phyloP scores from a whole-genome alignment of 2,797 vertebrate genomes.

The Ctenosaura bakeri region DNA sequence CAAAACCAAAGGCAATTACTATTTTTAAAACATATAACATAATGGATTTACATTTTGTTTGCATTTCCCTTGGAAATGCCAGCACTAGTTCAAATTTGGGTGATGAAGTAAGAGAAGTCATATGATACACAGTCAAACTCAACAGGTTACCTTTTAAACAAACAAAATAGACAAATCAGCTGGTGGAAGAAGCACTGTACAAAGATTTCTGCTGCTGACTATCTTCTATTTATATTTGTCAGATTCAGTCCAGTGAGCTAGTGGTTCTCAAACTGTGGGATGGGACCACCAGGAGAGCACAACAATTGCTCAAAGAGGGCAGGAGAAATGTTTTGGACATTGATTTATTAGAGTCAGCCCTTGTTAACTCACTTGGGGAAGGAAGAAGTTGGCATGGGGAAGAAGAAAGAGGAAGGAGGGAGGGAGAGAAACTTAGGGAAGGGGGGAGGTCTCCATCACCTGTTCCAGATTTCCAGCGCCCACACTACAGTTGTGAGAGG shows the following conservation, averaged over 20 bases:
- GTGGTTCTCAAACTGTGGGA: too few species aligned
- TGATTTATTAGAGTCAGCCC: too few species aligned
- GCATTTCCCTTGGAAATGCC: not conserved
- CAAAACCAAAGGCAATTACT: conserved; percentile 62
- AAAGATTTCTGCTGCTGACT: conserved; percentile 13
- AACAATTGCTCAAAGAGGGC: too few species aligned
- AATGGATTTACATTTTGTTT: not conserved
- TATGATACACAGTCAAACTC: not conserved
- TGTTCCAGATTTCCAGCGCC: too few species aligned
- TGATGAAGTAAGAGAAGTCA: not conserved
- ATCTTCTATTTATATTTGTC: not conserved
- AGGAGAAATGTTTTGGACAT: too few species aligned
- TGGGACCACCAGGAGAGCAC: too few species aligned
- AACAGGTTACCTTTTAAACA: accelerated
- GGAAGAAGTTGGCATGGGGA: too few species aligned
- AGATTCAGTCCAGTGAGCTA: not conserved
- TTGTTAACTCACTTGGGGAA: too few species aligned
- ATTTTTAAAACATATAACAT: conserved; percentile 52
- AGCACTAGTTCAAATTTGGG: not conserved
- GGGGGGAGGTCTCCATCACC: too few species aligned
- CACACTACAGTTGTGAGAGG: too few species aligned
- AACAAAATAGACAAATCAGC: not conserved
- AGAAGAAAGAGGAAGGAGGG: too few species aligned
- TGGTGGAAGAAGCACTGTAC: conserved; percentile 14
- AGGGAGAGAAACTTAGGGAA: too few species aligned